Evolutionary conservation across 1,140 invertebrate species (phyloP), one percentile per base, ranked within the genome.

Genomic region (Galendromus occidentalis): DNA sequence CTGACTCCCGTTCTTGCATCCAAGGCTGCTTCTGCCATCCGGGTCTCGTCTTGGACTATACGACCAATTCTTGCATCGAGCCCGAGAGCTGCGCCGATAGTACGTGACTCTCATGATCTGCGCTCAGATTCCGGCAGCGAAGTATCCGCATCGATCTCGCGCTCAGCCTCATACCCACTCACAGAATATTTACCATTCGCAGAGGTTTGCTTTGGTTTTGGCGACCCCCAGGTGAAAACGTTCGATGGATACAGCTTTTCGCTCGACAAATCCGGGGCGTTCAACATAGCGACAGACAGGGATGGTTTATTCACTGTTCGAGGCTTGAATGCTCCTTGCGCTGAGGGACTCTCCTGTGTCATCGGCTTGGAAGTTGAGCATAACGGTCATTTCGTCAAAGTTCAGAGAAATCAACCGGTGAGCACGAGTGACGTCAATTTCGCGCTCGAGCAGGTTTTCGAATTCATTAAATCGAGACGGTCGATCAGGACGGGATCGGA

Each of bases 1-100:
- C 64, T 0, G 76, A 82, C 64, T 81, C 84, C 0, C 68, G 76
- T 25, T 51, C 81, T 14, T 89, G 87, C 72, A 85, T 86, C 72
- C 80, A 85, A 0, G 87, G 87, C 41, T 90, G 87, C 74, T 89
- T 86, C 74, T 89, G 87, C 71, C 86, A 86, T 0, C 82, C 85
- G 45, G 86, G 86, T 47, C 80, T 80, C 22, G 83, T 89, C 0
- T 77, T 84, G 0, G 81, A 83, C 70, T 83, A 80, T 25, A 59
- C 5, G 20, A 59, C 51, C 7, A 80, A 85, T 7, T 73, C 76
- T 5, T 89, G 87, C 70, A 78, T 89, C 0, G 76, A 79, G 51
- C 83, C 86, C 0, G 75, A 79, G 0, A 81, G 83, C 33, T 90
- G 87, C 71, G 77, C 82, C 64, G 85, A 90, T 73, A 88, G 87